phyloP scores from a whole-genome alignment of 2,113 vertebrate genomes.

The Hystrix brachyura region DNA sequence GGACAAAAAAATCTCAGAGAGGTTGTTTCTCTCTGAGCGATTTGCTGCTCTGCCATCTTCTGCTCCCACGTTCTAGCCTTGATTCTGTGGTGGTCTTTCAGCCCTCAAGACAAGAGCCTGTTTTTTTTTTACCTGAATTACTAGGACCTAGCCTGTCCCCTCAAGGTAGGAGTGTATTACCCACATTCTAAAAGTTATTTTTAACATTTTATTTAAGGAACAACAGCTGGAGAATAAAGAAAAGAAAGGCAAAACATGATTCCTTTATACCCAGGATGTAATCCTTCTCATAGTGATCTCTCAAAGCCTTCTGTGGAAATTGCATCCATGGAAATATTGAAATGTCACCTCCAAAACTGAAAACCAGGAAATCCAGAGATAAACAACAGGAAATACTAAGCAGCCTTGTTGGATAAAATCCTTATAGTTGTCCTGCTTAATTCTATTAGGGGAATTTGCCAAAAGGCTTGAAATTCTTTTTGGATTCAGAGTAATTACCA shows the following conservation, averaged over 20 bases:
- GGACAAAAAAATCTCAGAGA: no score
- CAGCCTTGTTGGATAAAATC: background rate
- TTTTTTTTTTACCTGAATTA: conserved; percentile 75
- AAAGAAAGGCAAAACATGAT: conserved; percentile 68
- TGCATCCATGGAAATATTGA: conserved; percentile 28
- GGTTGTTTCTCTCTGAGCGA: no score
- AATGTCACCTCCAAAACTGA: conserved; percentile 26
- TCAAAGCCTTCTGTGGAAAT: conserved; percentile 5
- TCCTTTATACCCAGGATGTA: conserved; percentile 54
- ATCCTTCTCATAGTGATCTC: conserved; percentile 45
- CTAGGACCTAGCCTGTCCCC: conserved; percentile 74
- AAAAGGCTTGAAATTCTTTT: conserved; percentile 49
- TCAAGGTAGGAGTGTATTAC: conserved; percentile 83
- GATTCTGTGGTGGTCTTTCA: conserved; percentile 64
- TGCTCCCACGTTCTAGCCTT: conserved; percentile 41
- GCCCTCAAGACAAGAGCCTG: conserved; percentile 58
- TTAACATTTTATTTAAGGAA: conserved; percentile 84
- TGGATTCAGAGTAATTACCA: conserved; percentile 32
- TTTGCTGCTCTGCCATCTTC: no score
- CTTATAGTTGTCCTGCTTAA: background rate
- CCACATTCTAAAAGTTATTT: conserved; percentile 85
- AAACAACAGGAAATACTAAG: conserved; percentile 69
- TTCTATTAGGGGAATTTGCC: conserved; percentile 38
- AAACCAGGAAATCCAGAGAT: conserved; percentile 52
- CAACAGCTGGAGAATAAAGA: conserved; percentile 81